Percentiles rank a stretch among this genome's conserved stretches.
Conservation (phyloP, 2,797 vertebrate genomes). For the Darevskia nairensis region DNA sequence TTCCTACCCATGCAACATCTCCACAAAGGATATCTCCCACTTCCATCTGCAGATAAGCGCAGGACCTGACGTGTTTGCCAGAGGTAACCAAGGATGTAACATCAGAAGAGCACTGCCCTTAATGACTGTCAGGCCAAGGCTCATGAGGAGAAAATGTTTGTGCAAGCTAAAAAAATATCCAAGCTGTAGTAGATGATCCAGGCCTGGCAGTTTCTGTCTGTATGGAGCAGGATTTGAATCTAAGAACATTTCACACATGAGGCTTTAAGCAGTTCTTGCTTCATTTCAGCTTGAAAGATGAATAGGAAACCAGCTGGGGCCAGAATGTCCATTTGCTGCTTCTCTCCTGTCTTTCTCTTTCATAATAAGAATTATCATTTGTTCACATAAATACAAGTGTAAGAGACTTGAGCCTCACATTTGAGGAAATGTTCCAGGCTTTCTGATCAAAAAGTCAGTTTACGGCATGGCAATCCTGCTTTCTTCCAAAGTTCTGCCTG, state of each 20-base stretch:
- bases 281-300: neutral
- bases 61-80: neutral
- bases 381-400: neutral
- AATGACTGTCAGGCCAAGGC: neutral
- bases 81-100: neutral
- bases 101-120: neutral
- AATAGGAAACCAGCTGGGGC: neutral
- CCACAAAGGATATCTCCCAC: too few relatives aligned
- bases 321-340: neutral
- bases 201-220: neutral
- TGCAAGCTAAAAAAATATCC: neutral
- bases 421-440: neutral
- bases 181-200: neutral
- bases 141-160: neutral
- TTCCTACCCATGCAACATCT: neutral
- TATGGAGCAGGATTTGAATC: neutral
- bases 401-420: neutral
- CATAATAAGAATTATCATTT: neutral
- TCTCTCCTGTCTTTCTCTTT: neutral
- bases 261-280: neutral
- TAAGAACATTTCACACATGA: neutral
- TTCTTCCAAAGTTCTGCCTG: neutral
- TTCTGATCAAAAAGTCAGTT: neutral
- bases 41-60: neutral
- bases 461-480: neutral